These are phyloP conservation scores for Trichomalopsis sarcophagae DNA, from an alignment of 1,140 invertebrate species.

Conservation along the genomic window DNA sequence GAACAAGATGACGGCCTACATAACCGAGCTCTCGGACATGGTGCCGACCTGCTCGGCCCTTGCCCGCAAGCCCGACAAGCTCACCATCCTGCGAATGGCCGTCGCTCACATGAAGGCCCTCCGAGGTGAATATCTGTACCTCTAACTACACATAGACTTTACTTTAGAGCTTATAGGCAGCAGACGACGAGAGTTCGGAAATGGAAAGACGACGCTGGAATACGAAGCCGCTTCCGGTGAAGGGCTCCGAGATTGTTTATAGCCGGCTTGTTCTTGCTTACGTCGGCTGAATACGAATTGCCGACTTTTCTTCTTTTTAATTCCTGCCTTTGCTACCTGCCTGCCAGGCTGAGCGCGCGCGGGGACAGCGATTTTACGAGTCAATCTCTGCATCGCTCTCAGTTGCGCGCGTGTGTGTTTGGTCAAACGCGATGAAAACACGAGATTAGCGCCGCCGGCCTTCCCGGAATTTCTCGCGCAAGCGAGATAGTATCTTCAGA, in stretches of 20 bases:
- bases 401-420: background rate
- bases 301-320: conserved; percentile 45
- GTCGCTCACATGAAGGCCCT: conserved; percentile 99
- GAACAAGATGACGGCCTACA: conserved; percentile 99
- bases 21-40: conserved; percentile 99
- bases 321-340: conserved; percentile 39
- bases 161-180: background rate
- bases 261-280: conserved; percentile 69
- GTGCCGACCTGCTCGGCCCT: conserved; percentile 98
- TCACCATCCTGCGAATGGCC: conserved; percentile 99
- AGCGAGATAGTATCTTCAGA: conserved; percentile 69
- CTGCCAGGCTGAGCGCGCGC: background rate
- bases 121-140: conserved; percentile 80
- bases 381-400: conserved; percentile 26
- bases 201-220: conserved; percentile 26
- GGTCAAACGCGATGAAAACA: conserved; percentile 29
- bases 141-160: too few relatives aligned
- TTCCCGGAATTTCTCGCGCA: conserved; percentile 72
- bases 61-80: conserved; percentile 98
- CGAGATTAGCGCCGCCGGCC: conserved; percentile 53
- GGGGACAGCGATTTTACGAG: conserved; percentile 43
- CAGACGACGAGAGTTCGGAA: conserved; percentile 29
- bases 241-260: conserved; percentile 68
- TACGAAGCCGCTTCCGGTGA: conserved; percentile 44
- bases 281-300: conserved; percentile 69